A percentile compares a stretch with the other conserved stretches of the same genome.
Conservation (phyloP, 2,797 vertebrate species). For the Potorous gilbertii region DNA sequence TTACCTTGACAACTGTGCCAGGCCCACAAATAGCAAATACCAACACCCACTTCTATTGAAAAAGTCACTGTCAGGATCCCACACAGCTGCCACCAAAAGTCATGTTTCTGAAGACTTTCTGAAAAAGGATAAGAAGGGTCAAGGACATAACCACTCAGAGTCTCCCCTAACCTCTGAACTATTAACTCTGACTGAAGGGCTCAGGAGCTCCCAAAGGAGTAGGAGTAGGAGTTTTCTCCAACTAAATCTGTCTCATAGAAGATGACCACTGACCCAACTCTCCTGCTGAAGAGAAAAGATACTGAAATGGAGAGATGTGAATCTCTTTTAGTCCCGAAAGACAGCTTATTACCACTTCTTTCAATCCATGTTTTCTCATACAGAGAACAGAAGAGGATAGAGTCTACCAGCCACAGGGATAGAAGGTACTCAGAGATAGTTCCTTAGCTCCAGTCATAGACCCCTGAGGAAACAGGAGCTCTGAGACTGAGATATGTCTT, state of each 20-base stretch:
- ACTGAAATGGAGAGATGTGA: too few species aligned
- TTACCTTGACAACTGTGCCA: neutral
- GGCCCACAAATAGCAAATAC: neutral
- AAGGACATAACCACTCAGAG: neutral
- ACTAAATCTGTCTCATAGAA: neutral
- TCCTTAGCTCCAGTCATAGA: too few species aligned
- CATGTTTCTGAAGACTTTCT: neutral
- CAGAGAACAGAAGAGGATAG: too few species aligned
- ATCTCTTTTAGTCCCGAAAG: too few species aligned
- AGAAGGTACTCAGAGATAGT: too few species aligned
- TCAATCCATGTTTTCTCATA: too few species aligned
- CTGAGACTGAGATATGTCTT: too few species aligned
- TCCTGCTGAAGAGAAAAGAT: too few species aligned
- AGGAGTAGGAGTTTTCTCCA: neutral
- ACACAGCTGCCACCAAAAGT: fast-evolving
- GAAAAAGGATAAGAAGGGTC: neutral
- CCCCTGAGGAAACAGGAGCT: too few species aligned
- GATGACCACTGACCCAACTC: neutral
- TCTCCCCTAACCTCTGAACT: too few species aligned
- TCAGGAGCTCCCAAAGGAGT: neutral
- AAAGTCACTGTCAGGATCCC: neutral
- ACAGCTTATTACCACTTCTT: too few species aligned
- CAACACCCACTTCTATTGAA: neutral
- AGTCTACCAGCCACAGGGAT: too few species aligned
- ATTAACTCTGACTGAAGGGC: neutral